A percentile compares a stretch with the other conserved stretches of the same genome.
These are phyloP conservation scores for Tethya wilhelma DNA, from an alignment of 37 sponge, comb jelly and placozoan genomes.

Conservation along the genomic window DNA sequence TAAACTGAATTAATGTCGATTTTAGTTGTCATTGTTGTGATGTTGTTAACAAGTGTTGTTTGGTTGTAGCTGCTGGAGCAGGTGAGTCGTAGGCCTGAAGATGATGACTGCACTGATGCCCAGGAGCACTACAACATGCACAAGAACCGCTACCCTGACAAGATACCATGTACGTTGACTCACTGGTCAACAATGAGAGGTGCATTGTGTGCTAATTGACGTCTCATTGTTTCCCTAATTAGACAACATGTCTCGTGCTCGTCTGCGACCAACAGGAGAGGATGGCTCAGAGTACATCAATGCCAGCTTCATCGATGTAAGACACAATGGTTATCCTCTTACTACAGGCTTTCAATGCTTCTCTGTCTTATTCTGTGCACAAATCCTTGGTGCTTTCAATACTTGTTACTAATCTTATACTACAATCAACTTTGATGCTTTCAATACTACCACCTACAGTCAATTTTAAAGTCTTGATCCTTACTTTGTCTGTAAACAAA, in stretches of 20 bases:
- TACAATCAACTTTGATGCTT: too few relatives aligned
- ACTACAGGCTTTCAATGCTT: not conserved
- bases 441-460: too few relatives aligned
- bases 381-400: not conserved
- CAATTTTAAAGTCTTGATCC: too few relatives aligned
- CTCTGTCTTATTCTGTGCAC: not conserved
- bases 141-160: conserved; percentile 61
- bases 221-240: not conserved
- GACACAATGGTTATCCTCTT: not conserved
- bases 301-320: conserved; percentile 79
- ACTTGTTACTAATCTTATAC: too few relatives aligned
- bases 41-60: too few relatives aligned
- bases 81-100: conserved; percentile 62
- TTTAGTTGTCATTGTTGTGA: too few relatives aligned
- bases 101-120: conserved; percentile 52
- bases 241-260: conserved; percentile 54
- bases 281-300: conserved; percentile 75
- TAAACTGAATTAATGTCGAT: too few relatives aligned
- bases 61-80: conserved; percentile 54
- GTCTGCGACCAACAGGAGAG: conserved; percentile 53
- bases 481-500: too few relatives aligned
- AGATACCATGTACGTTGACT: conserved; percentile 40
- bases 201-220: not conserved
- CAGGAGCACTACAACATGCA: conserved; percentile 52
- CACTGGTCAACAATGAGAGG: not conserved